Evolutionary conservation across 2,888 invertebrate genomes (phyloP), one percentile per base, ranked within the genome.

Genomic region (Pomacea canaliculata): DNA sequence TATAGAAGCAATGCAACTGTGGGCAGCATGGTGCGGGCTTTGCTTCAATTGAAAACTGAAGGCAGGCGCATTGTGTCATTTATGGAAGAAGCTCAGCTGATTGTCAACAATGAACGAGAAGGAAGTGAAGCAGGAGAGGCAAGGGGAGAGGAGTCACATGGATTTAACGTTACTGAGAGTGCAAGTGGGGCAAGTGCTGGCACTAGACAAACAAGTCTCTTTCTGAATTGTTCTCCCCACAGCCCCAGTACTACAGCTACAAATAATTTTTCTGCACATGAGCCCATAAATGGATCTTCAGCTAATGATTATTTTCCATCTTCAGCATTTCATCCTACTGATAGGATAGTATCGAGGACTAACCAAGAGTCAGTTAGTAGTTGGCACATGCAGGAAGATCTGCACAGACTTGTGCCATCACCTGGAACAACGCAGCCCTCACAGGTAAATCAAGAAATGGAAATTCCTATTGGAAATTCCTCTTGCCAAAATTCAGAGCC

Each of bases 111-210:
- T 7, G 63, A 63, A 63, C 10, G 63, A 63, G 63, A 63, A 63
- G 63, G 63, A 12, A 63, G 63, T 63, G 63, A 63, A 63, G 63
- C 63, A 63, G 63, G 63, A 19, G 63, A n/a, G 23, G 63, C 19
- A 7, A 23, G n/a, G 63, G 23, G 10, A 19, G n/a, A 63, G 7
- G 63, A 63, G 10, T 56, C 8, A 16, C 8, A 8, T 56, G 51
- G 51, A 16, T 56, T 13, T 16, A 56, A 16, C 51, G 7, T 56
- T 7, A 63, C 10, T 27, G 63, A 63, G 27, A 63, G 23, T 10
- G 63, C 16, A 18, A 19, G 19, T 63, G 63, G 19, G 27, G 63
- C 63, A 12, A 63, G 63, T 63, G 63, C n/a, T 2, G 8, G 51
- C 12, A 10, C 4, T 56, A 16, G 12, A 13, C 12, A 56, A 13